Evolutionary conservation across 2,797 vertebrate species (phyloP).

Genomic region (Alectoris magna): DNA sequence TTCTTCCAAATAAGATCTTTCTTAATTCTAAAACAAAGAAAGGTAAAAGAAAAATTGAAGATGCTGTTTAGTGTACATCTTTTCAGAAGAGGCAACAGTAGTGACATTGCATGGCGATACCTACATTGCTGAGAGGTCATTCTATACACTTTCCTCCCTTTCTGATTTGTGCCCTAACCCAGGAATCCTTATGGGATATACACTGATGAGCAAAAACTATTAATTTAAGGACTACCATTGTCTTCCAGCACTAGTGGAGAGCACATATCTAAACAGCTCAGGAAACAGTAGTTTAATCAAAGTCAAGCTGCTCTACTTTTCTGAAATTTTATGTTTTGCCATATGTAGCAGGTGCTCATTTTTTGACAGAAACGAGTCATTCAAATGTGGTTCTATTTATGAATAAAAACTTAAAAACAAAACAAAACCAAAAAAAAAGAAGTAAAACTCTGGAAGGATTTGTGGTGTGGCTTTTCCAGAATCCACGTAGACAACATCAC

Average conservation of each 20-base stretch:
- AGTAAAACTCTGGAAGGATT: background rate
- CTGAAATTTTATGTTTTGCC: background rate
- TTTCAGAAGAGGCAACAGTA: background rate
- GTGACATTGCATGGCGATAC: background rate
- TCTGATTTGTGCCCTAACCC: background rate
- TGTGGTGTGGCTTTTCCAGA: background rate
- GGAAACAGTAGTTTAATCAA: background rate
- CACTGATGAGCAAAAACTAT: background rate
- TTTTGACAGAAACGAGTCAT: background rate
- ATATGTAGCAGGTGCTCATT: background rate
- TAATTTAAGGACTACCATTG: background rate
- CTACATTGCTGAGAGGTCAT: background rate
- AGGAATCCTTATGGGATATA: rapidly evolving
- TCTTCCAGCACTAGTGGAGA: background rate
- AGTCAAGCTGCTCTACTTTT: background rate
- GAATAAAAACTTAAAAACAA: background rate
- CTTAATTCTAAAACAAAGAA: background rate
- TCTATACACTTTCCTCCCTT: background rate
- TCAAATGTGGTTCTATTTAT: background rate
- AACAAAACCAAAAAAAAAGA: background rate
- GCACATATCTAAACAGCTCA: background rate
- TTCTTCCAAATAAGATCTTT: background rate
- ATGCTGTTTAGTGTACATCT: background rate
- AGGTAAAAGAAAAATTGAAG: background rate
- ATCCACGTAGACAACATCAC: background rate